Conservation (phyloP, 2,797 vertebrate species). For the Agapornis canus region DNA sequence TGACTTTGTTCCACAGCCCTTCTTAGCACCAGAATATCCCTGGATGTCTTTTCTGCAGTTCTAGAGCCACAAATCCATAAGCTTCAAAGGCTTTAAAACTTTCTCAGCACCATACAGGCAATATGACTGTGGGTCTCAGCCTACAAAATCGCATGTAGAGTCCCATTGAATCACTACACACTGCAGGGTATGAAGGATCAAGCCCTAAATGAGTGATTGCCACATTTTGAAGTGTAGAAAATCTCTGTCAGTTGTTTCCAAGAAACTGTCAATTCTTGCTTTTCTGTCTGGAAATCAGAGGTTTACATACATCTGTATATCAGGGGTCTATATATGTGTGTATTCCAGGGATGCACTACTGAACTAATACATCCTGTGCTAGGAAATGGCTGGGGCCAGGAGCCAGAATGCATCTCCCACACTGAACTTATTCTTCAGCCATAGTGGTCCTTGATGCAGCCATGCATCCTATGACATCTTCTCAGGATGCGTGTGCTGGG, state of each 20-base stretch:
- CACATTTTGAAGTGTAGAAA: neutral
- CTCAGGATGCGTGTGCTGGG: fast-evolving
- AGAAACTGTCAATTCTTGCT: neutral
- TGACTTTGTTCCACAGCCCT: neutral
- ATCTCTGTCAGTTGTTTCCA: neutral
- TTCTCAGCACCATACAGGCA: neutral
- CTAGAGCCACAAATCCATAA: neutral
- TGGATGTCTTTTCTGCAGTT: neutral
- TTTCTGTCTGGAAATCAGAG: neutral
- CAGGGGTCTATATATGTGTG: neutral
- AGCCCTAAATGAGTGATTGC: neutral
- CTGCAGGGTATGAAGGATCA: neutral
- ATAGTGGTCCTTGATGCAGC: neutral
- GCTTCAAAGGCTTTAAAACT: neutral
- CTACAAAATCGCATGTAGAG: neutral
- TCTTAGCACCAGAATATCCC: neutral
- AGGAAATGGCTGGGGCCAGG: neutral
- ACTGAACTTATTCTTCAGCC: neutral
- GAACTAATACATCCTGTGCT: neutral
- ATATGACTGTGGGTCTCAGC: neutral
- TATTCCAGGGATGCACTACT: neutral
- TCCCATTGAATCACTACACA: neutral
- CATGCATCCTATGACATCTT: fast-evolving
- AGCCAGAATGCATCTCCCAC: neutral
- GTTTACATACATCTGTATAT: neutral